Conservation (phyloP, 2,113 vertebrate genomes). For the Oophaga pumilio region DNA sequence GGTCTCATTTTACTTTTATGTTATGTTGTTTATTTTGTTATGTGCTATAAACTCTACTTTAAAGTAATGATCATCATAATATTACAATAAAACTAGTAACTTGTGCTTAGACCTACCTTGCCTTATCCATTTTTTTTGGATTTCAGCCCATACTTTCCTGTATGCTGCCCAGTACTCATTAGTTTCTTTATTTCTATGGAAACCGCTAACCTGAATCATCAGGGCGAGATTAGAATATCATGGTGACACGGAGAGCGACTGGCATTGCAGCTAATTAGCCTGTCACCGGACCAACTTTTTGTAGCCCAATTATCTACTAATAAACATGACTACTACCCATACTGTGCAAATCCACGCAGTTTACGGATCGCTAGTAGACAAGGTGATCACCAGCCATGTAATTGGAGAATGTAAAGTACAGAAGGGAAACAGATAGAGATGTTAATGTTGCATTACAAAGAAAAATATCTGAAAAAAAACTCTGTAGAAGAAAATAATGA, state of each 20-base stretch:
- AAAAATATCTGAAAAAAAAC: background rate
- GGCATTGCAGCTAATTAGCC: conserved; percentile 40
- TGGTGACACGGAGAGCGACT: background rate
- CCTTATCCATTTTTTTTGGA: background rate
- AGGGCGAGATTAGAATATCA: background rate
- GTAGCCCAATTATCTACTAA: conserved; percentile 48
- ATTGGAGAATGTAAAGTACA: conserved; percentile 14
- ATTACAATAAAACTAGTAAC: background rate
- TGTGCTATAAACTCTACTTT: too few relatives aligned
- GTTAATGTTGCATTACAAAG: conserved; percentile 4
- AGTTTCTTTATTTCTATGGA: conserved; percentile 50
- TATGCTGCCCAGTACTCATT: background rate
- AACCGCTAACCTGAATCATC: conserved; percentile 24
- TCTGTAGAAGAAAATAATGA: background rate
- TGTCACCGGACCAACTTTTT: conserved; percentile 48
- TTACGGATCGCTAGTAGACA: conserved; percentile 33
- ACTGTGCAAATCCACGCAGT: background rate
- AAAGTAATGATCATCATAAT: too few relatives aligned
- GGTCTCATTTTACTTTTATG: too few relatives aligned
- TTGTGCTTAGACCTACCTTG: background rate
- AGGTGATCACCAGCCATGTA: conserved; percentile 16
- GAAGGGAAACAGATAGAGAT: conserved; percentile 6
- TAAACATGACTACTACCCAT: conserved; percentile 30
- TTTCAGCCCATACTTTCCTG: background rate
- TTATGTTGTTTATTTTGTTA: too few relatives aligned